phyloP scores from a whole-genome alignment of 1,140 invertebrate species.

The Conopomorpha cramerella region DNA sequence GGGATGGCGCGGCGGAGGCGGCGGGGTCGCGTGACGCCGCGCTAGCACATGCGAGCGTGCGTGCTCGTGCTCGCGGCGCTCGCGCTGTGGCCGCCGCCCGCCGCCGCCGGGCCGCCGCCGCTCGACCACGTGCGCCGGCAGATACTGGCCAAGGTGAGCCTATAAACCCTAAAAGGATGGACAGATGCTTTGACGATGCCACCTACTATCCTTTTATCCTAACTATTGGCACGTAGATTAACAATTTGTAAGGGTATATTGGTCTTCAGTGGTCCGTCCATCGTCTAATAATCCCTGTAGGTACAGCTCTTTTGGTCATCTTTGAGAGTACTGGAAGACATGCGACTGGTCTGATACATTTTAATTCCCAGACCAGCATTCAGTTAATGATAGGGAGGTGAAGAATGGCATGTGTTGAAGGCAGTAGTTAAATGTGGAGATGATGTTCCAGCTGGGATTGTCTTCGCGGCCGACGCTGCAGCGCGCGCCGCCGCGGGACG shows the following conservation, averaged over 20 bases:
- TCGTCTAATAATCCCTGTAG: too few species aligned
- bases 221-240: background rate
- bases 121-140: constrained; percentile 45
- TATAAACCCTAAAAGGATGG: background rate
- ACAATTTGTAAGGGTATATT: too few species aligned
- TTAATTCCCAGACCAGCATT: too few species aligned
- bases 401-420: too few species aligned
- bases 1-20: constrained; percentile 32
- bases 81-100: constrained; percentile 21
- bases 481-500: constrained; percentile 48
- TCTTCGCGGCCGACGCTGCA: constrained; percentile 34
- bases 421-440: too few species aligned
- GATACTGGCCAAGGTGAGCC: constrained; percentile 39
- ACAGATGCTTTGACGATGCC: background rate
- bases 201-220: background rate
- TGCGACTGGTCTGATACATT: too few species aligned
- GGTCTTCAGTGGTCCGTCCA: background rate
- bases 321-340: too few species aligned
- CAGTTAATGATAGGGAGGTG: too few species aligned
- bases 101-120: constrained; percentile 14
- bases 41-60: constrained; percentile 50
- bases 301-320: too few species aligned
- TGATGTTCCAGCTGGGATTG: constrained; percentile 37
- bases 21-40: constrained; percentile 37
- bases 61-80: constrained; percentile 48